Evolutionary conservation across 2,797 vertebrate species (phyloP), one percentile per base, ranked within the genome.

Genomic region (Okamejei kenojei): DNA sequence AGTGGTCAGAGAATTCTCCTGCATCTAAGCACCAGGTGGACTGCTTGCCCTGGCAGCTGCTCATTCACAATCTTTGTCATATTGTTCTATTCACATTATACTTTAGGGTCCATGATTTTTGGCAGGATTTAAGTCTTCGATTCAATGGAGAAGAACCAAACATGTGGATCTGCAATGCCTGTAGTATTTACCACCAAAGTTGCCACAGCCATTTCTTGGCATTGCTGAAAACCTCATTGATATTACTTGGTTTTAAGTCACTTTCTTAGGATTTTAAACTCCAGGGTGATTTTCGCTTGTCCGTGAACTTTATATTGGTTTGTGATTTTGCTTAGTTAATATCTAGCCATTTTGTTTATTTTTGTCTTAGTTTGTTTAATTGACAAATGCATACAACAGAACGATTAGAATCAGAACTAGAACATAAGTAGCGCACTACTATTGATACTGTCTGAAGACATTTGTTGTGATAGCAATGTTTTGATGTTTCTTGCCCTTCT

Each of bases 401-500:
- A 91, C 71, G 54, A 71, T 92, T 45, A 58, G 38, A 74, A 76
- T 92, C 15, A 76, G 23, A 76, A 76, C 45, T 76, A 21, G 10
- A 23, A 29, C 38, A n/a, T 38, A 71, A 73, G 17, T 91, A 45
- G 71, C 13, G 26, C 29, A 91, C 38, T 76, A 54, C 54, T 61
- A 29, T 45, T 91, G 90, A 58, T 76, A 19, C 71, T 76, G 26
- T 26, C 68, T 92, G 71, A 23, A 76, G 90, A 54, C 73, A 92
- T 76, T 92, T 92, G 71, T 35, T 77, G 71, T 77, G 32, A 65
- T n/a, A 61, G n/a, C 35, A 61, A 1, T 90, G n/a, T 74, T 77
- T 45, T 45, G 93, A 84, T 93, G 68, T 74, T 74, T 74, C 4
- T 17, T 32, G 82, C 93, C 90, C 93, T 38, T 81, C 84, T 80